Conservation (phyloP, 2,888 invertebrate species). For the Abrostola tripartita region DNA sequence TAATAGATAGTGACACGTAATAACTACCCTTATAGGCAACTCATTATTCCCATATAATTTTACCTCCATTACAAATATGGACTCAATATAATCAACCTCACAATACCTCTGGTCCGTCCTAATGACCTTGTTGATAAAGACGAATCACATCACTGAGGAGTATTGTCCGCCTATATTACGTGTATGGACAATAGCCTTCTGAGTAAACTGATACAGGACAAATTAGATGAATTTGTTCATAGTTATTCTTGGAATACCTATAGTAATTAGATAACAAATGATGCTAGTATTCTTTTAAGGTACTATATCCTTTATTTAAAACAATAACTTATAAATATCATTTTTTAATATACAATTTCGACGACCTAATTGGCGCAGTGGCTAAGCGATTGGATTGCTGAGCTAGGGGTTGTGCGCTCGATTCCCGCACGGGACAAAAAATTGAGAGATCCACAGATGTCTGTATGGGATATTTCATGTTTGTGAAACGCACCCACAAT, state of each 20-base stretch:
- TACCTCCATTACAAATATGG: conserved; percentile 6
- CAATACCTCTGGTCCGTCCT: conserved; percentile 20
- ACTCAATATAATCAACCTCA: conserved; percentile 29
- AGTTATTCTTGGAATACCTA: background rate
- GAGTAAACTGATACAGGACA: conserved; percentile 7
- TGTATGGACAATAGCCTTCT: conserved; percentile 19
- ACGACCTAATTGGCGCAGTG: too few relatives aligned
- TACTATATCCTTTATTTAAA: too few relatives aligned
- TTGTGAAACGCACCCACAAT: too few relatives aligned
- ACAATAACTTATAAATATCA: too few relatives aligned
- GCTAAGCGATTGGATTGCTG: too few relatives aligned
- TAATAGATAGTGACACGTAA: background rate
- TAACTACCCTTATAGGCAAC: background rate
- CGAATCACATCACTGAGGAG: conserved; percentile 8
- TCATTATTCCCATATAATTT: background rate
- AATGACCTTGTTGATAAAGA: conserved; percentile 24
- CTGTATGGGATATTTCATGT: too few relatives aligned
- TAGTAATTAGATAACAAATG: background rate
- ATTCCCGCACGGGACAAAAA: too few relatives aligned
- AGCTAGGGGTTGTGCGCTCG: too few relatives aligned
- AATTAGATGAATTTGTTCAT: background rate
- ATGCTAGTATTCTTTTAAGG: background rate
- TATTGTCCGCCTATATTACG: conserved; percentile 16
- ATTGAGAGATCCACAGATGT: too few relatives aligned
- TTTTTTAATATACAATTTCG: too few relatives aligned